Base-by-base conservation (phyloP, 2,888 invertebrate species). In the Cryptophagus acutangulus region DNA sequence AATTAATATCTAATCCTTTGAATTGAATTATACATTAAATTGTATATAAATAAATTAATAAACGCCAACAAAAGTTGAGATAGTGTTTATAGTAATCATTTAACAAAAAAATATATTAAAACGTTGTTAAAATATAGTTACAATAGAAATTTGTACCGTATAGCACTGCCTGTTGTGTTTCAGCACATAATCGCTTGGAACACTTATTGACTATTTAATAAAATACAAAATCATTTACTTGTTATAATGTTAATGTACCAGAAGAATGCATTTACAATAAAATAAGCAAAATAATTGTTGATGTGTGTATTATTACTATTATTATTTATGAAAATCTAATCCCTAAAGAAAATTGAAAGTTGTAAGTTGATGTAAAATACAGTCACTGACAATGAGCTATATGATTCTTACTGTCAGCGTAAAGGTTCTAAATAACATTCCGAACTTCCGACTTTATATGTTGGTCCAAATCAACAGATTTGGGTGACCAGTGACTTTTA, bases 141-240 rank as follows among this genome's bases (percentile, higher is more conserved):
- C 39, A 46, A 52, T 55, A 58, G 53, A 52, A 52, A 57, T 59
- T 58, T 65, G 59, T 67, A 69, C 68, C 65, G 69, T 69, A 69
- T 70, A 69, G 70, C 70, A 69, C 69, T 70, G 70, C 70, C 70
- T 69, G 62, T 58, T 57, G 68, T 69, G 69, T 70, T 69, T 70
- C 68, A 67, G 65, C 67, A 68, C 69, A 64, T 65, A 67, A 67
- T 63, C 63, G 69, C 69, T 70, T 68, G 69, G 66, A 69, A 69
- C 69, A 69, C 68, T 59, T 65, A 67, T 67, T 68, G 68, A 70
- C 66, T 69, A 69, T 63, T 66, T 63, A 65, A 63, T 62, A 65
- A 60, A 67, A 52, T 46, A 49, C 63, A 55, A 62, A 67, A 68
- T 68, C 63, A 68, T 66, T 65, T 67, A 67, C 65, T 65, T 69